Evolutionary conservation across 1,140 invertebrate species (phyloP).

Genomic region (Drepana arcuata): DNA sequence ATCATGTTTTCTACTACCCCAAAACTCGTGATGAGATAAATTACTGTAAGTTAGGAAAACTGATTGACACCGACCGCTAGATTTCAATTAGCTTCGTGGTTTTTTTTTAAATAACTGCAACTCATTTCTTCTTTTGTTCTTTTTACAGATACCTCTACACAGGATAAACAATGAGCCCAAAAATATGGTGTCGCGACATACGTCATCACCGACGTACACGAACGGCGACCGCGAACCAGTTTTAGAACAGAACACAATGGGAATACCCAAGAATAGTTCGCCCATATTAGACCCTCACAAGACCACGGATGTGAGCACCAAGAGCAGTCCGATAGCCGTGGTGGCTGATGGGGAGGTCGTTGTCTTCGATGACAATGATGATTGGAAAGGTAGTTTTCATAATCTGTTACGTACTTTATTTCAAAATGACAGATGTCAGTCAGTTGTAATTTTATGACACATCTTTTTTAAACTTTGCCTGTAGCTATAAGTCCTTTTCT

Average conservation of each 20-base stretch:
- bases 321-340: constrained; percentile 69
- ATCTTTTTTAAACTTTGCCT: too few species aligned
- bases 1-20: too few species aligned
- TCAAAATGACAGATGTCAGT: too few species aligned
- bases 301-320: constrained; percentile 51
- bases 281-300: constrained; percentile 68
- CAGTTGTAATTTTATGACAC: too few species aligned
- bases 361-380: constrained; percentile 87
- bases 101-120: too few species aligned
- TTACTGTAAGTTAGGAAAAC: too few species aligned
- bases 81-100: too few species aligned
- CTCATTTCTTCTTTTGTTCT: too few species aligned
- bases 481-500: too few species aligned
- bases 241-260: constrained; percentile 41
- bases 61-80: too few species aligned
- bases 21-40: too few species aligned
- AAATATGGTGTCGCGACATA: constrained; percentile 71
- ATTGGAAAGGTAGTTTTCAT: constrained; percentile 73
- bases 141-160: constrained; percentile 53
- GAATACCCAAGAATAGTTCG: constrained; percentile 66
- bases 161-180: constrained; percentile 61
- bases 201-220: constrained; percentile 69
- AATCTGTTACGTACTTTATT: too few species aligned
- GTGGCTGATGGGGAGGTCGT: constrained; percentile 82
- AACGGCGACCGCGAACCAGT: constrained; percentile 49